Evolutionary conservation across 92 coral and sea anemone genomes (phyloP), one percentile per base, ranked within the genome.

Genomic region (Phenganax marumi): DNA sequence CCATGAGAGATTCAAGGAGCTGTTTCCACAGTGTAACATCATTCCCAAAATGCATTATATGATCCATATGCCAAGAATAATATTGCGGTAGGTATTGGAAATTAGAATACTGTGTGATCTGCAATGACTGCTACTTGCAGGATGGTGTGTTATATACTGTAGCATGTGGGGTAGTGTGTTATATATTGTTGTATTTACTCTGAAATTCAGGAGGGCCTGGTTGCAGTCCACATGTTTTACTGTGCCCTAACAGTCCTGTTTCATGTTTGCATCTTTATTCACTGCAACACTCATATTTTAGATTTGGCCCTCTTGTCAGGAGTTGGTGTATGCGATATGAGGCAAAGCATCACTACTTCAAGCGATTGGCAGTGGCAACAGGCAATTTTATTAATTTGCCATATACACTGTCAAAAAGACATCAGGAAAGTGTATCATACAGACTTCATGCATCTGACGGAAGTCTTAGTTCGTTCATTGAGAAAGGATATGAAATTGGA

Each of bases 321-420:
- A 58, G 43, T 79, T 89, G 89, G 89, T 85, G 89, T 77, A 90
- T 84, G 90, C 61, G 92, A 43, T 90, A 79, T 70, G 90, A 90
- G 69, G 90, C 88, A 58, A 86, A 84, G 54, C 89, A 89, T 77
- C 62, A 83, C n/a, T 68, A 62, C 71, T 68, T 90, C 25, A 87
- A 90, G 72, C 33, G 81, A 46, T 56, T 87, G 43, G 90, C 85
- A 14, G 57, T 87, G 49, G 13, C 50, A 65, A 60, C 73, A 68
- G 92, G 89, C 22, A 90, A 90, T 57, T 90, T 84, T 80, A 85
- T 82, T 9, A 87, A 84, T 79, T 77, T 87, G n/a, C 58, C 93
- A 23, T 84, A 68, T 83, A 69, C 86, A 14, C 62, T 71, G 70
- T 89, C 88, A n/a, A 8, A 81, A 82, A 55, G 89, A 21, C 93